Base-by-base conservation (phyloP, 2,888 invertebrate genomes). In the Eupithecia vulgata region DNA sequence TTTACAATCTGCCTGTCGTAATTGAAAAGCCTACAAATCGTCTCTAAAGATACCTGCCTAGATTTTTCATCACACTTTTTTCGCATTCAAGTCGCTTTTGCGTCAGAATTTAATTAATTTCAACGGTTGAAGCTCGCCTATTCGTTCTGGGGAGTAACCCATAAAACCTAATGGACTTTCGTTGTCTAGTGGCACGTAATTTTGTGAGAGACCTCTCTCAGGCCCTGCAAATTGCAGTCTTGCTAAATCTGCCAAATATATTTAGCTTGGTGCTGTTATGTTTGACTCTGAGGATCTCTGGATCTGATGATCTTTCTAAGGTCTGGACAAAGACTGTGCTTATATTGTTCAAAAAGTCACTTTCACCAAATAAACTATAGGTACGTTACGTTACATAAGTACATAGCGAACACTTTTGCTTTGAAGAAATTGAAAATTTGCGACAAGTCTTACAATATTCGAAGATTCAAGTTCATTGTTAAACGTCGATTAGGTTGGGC, bases 81-180 rank as follows among this genome's bases (percentile, higher is more conserved):
- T 83, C 78, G 78, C 84, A 83, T 87, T 87, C 83, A 81, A 87
- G 84, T 86, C 83, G 84, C 83, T 82, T 88, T 85, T 85, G 87
- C 85, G 88, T 89, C 89, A 82, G 88, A 90, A 91, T 92, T 92
- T 91, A 92, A 93, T 93, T 93, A 93, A 92, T 92, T 92, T 90
- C 85, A 86, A 84, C 89, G 87, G 87, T 90, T 86, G 85, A 74
- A 85, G 83, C 87, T 87, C 85, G 87, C 83, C 91, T 87, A 90
- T 91, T 88, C 90, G 88, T 90, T 90, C 91, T 88, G 86, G 83
- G 82, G 88, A 88, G 90, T 86, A 87, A 88, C 87, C 90, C 90
- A 90, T 92, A 92, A 92, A 93, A 92, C 92, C 89, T 93, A 93
- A 93, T 93, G 93, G 93, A 93, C 89, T 93, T 93, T 93, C 89